Conservation (phyloP, 1,140 invertebrate genomes). For the Formica exsecta region DNA sequence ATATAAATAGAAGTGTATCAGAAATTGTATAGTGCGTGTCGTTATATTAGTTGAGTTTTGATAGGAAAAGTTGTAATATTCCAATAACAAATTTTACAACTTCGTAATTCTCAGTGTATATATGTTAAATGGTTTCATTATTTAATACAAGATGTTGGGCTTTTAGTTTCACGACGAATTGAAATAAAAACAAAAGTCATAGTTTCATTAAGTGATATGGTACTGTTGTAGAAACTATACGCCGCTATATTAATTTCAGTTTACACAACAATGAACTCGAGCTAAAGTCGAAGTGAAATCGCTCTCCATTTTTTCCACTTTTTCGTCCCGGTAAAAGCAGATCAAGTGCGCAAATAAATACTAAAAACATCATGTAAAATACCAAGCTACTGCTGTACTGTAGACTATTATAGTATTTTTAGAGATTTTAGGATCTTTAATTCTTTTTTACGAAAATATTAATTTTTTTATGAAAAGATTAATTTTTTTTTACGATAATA, state of each 20-base stretch:
- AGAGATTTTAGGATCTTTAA: background rate
- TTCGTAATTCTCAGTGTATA: background rate
- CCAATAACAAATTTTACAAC: constrained; percentile 1
- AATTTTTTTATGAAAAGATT: too few species aligned
- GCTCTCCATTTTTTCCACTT: background rate
- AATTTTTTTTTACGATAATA: too few species aligned
- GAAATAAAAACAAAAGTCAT: constrained; percentile 13
- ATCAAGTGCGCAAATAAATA: background rate
- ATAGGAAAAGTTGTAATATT: background rate
- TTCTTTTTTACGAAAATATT: too few species aligned
- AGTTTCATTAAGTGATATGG: background rate
- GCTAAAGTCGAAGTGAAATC: background rate
- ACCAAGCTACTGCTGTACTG: background rate
- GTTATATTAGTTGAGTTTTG: background rate
- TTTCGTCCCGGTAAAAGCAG: background rate
- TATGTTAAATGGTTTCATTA: background rate
- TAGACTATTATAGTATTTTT: background rate
- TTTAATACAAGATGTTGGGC: background rate
- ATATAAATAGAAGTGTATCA: background rate
- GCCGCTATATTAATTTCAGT: constrained; percentile 24
- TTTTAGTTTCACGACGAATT: background rate
- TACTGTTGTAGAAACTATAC: background rate
- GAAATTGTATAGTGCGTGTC: background rate
- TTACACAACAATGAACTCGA: constrained; percentile 23
- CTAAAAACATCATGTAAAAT: background rate